phyloP scores from a whole-genome alignment of 2,888 invertebrate species.

The Agonopterix subpropinquella region DNA sequence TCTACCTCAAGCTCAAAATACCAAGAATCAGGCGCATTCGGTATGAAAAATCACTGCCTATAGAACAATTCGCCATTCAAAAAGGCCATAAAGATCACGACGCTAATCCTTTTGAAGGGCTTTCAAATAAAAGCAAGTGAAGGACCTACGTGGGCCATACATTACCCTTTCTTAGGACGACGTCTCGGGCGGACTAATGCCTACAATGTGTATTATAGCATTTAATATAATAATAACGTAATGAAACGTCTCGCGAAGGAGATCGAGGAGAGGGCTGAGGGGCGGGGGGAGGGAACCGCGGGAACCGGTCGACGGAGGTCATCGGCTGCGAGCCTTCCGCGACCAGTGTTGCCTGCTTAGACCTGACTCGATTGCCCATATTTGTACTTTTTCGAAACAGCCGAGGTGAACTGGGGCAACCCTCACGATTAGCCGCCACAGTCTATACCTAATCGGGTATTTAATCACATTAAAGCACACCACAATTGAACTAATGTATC shows the following conservation, averaged over 20 bases:
- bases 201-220: constrained; percentile 73
- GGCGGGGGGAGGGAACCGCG: constrained; percentile 32
- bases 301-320: constrained; percentile 73
- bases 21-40: constrained; percentile 25
- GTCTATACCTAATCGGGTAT: no score
- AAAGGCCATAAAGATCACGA: constrained; percentile 49
- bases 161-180: constrained; percentile 56
- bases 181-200: constrained; percentile 62
- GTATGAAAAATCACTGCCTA: constrained; percentile 29
- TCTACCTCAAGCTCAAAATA: constrained; percentile 21
- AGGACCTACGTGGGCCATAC: constrained; percentile 37
- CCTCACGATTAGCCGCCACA: neutral
- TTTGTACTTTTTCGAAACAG: constrained; percentile 45
- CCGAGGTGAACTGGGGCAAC: constrained; percentile 41
- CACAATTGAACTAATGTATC: no score
- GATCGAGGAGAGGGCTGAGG: constrained; percentile 24
- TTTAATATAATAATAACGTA: constrained; percentile 77
- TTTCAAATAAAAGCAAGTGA: constrained; percentile 46
- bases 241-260: constrained; percentile 66
- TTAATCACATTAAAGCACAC: no score
- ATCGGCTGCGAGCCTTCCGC: constrained; percentile 73
- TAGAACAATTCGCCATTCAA: constrained; percentile 53
- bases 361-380: constrained; percentile 41
- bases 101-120: constrained; percentile 32
- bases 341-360: constrained; percentile 59